Conservation (phyloP, 1,140 invertebrate species). For the Cydia strobilella region DNA sequence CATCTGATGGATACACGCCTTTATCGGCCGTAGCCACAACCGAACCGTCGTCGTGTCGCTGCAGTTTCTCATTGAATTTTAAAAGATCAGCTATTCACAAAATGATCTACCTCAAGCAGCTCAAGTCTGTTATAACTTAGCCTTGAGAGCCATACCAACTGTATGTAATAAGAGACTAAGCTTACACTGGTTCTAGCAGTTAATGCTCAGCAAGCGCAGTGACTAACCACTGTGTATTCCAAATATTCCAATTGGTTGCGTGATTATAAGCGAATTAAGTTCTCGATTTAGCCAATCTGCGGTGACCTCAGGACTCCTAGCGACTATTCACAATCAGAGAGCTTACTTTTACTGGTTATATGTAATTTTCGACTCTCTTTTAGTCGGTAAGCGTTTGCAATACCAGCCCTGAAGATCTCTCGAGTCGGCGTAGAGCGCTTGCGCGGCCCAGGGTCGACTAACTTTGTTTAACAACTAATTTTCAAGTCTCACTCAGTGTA, state of each 20-base stretch:
- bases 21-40: background rate
- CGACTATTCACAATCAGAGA: background rate
- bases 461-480: conserved; percentile 31
- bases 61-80: conserved; percentile 54
- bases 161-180: background rate
- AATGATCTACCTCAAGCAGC: background rate
- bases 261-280: background rate
- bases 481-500: conserved; percentile 29
- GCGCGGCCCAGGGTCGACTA: conserved; percentile 49
- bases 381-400: background rate
- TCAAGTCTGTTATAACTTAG: background rate
- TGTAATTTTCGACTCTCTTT: background rate
- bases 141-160: background rate
- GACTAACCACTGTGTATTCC: background rate
- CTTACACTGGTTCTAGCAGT: background rate
- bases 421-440: conserved; percentile 54
- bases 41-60: background rate
- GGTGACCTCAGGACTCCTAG: background rate
- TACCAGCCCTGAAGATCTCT: conserved; percentile 47
- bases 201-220: background rate
- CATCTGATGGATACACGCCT: background rate
- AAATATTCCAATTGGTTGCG: background rate
- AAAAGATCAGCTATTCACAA: conserved; percentile 52
- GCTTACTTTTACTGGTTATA: background rate
- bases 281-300: background rate